Percentiles rank a stretch among this genome's conserved stretches.
phyloP scores from a whole-genome alignment of 2,888 invertebrate genomes.

The Clivina fossor region DNA sequence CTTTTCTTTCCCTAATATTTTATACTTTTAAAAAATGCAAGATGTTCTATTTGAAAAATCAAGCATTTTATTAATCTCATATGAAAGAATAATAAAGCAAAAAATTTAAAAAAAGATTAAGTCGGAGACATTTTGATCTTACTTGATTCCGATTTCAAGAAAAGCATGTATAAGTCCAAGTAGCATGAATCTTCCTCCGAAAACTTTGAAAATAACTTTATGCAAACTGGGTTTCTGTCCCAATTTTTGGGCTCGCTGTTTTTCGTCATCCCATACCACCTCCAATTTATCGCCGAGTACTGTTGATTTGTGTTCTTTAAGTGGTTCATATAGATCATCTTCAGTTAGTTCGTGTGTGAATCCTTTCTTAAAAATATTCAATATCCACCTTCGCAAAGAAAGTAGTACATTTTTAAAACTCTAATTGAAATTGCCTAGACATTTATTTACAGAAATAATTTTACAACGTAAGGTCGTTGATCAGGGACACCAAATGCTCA shows the following conservation, averaged over 20 bases:
- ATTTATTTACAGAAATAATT: no score
- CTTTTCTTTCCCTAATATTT: no score
- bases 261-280: slow-evolving; percentile 43
- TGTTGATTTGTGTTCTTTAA: slow-evolving; percentile 53
- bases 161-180: slow-evolving; percentile 43
- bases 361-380: slow-evolving; percentile 55
- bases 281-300: slow-evolving; percentile 52
- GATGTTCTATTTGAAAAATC: no score
- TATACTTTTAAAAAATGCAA: no score
- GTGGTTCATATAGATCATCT: slow-evolving; percentile 54
- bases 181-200: slow-evolving; percentile 43
- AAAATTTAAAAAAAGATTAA: not conserved
- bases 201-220: slow-evolving; percentile 44
- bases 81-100: not conserved
- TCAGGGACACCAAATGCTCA: no score
- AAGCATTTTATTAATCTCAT: not conserved
- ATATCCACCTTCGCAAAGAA: slow-evolving; percentile 59
- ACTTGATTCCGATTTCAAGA: slow-evolving; percentile 45
- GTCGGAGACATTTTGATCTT: slow-evolving; percentile 29
- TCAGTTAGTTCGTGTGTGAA: slow-evolving; percentile 53
- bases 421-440: no score
- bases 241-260: slow-evolving; percentile 37
- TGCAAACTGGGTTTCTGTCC: slow-evolving; percentile 40
- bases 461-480: no score
- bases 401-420: slow-evolving; percentile 39